phyloP scores from a whole-genome alignment of 1,140 invertebrate species.

The Ceratina japonica region DNA sequence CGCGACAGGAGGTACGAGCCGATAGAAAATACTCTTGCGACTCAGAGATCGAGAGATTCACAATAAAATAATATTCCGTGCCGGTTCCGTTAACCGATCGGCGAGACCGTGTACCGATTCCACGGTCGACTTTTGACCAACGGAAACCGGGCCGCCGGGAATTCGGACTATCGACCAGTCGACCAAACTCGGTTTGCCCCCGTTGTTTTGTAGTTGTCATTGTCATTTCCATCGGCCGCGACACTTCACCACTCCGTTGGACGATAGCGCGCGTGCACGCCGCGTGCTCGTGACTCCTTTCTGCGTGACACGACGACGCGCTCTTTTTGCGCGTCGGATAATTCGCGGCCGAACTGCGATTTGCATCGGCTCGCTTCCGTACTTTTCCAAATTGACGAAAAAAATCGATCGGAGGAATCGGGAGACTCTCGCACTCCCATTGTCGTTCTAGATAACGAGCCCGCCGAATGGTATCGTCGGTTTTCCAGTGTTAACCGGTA shows the following conservation, averaged over 20 bases:
- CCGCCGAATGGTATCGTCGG: too few species aligned
- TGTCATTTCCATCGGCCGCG: slow-evolving; percentile 30
- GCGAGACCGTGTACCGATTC: background rate
- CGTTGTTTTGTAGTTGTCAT: slow-evolving; percentile 20
- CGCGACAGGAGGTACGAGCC: too few species aligned
- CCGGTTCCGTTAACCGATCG: too few species aligned
- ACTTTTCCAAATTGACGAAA: too few species aligned
- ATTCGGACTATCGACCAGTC: slow-evolving; percentile 19
- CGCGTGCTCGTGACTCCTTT: slow-evolving; percentile 44
- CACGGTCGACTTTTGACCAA: background rate
- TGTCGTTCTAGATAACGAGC: too few species aligned
- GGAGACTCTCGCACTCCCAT: too few species aligned
- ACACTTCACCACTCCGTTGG: background rate
- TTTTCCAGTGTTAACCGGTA: background rate
- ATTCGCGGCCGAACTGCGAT: background rate
- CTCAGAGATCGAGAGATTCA: too few species aligned
- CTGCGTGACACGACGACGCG: background rate
- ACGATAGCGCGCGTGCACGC: slow-evolving; percentile 36
- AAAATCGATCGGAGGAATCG: too few species aligned
- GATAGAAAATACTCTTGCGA: too few species aligned
- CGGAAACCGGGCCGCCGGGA: slow-evolving; percentile 25
- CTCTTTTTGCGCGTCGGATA: background rate
- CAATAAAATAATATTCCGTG: too few species aligned
- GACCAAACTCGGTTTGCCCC: slow-evolving; percentile 8
- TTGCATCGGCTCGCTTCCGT: background rate